Evolutionary conservation across 2,888 invertebrate genomes (phyloP).

Genomic region (Stenodema calcarata): DNA sequence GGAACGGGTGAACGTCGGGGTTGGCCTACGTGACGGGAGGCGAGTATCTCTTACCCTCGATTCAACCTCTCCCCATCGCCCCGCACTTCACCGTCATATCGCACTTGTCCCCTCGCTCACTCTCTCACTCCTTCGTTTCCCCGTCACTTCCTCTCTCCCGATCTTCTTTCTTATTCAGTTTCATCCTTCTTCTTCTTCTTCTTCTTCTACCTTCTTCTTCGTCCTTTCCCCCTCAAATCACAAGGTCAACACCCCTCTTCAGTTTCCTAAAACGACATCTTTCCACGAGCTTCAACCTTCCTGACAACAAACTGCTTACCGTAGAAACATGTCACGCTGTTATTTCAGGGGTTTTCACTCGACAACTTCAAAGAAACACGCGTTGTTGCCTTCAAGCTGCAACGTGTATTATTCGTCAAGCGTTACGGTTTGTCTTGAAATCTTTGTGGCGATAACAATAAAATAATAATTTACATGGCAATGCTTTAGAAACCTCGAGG

Average conservation of each 20-base stretch:
- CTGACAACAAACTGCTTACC: neutral
- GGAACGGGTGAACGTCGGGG: neutral
- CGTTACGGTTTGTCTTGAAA: neutral
- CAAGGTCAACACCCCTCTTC: neutral
- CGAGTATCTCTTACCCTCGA: neutral
- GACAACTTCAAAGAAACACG: neutral
- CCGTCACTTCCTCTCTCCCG: no score
- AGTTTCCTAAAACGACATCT: neutral
- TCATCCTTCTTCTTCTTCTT: neutral
- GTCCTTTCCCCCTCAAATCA: neutral
- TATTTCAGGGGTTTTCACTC: neutral
- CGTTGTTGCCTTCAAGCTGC: neutral
- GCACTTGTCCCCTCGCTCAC: neutral
- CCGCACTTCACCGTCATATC: neutral
- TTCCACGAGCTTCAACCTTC: neutral
- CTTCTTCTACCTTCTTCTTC: neutral
- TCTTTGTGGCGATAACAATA: no score
- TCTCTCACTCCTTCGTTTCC: neutral
- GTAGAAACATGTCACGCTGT: neutral
- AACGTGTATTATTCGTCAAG: neutral
- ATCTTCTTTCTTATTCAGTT: neutral
- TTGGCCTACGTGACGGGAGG: slow-evolving; percentile 4
- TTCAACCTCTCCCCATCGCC: neutral
- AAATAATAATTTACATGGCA: no score
- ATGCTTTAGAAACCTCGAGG: no score